A percentile compares a stretch with the other conserved stretches of the same genome.
Evolutionary conservation across 2,888 invertebrate species (phyloP).

Genomic region (Strigamia crassipes): DNA sequence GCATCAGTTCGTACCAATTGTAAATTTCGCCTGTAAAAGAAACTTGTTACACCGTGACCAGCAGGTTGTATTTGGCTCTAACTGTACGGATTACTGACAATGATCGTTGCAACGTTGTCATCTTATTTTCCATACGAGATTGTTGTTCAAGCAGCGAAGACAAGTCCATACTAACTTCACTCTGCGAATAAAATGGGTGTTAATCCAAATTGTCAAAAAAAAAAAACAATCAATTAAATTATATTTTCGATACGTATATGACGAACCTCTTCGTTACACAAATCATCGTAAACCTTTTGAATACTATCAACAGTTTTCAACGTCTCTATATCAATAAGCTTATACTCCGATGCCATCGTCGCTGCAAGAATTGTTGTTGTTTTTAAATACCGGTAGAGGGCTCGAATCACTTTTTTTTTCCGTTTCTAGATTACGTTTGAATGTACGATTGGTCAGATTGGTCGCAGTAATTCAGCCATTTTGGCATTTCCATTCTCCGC

Average conservation of each 20-base stretch:
- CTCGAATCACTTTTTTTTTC: no score
- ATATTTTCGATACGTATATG: background rate
- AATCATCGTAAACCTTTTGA: constrained; percentile 19
- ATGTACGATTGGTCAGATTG: no score
- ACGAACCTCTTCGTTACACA: constrained; percentile 43
- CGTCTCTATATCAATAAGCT: background rate
- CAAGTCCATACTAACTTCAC: constrained; percentile 61
- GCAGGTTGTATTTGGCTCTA: background rate
- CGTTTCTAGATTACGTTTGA: no score
- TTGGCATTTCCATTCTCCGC: no score
- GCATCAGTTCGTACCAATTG: constrained; percentile 77
- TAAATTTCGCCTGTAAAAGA: constrained; percentile 67
- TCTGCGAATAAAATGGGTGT: background rate
- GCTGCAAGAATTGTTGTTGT: no score
- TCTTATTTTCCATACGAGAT: constrained; percentile 76
- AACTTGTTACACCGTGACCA: background rate
- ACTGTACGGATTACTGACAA: constrained; percentile 63
- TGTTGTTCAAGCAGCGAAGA: constrained; percentile 75
- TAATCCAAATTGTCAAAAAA: background rate
- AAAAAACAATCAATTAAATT: background rate
- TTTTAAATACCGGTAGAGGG: no score
- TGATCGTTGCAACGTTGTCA: constrained; percentile 78
- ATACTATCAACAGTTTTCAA: constrained; percentile 23
- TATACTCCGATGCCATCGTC: background rate
- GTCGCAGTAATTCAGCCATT: no score